Percentiles rank a stretch among this genome's conserved stretches.
Conservation (phyloP, 2,797 vertebrate genomes). For the Sebastes itinus region DNA sequence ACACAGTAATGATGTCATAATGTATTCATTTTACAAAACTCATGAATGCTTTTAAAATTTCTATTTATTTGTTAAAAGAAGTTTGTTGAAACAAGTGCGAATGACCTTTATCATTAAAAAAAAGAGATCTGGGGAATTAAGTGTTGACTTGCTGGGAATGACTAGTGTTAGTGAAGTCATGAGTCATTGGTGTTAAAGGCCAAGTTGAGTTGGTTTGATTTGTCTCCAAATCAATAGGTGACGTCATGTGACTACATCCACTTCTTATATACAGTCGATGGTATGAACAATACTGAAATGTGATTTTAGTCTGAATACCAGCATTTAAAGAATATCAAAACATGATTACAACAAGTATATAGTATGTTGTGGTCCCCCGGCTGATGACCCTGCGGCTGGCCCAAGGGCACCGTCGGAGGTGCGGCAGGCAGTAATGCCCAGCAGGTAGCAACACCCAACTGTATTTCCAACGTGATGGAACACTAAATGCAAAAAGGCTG, state of each 20-base stretch:
- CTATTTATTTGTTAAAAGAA: not conserved
- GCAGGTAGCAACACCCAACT: too few species aligned
- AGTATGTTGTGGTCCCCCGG: not conserved
- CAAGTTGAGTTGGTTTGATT: too few species aligned
- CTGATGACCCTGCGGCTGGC: too few species aligned
- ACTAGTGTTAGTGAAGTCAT: too few species aligned
- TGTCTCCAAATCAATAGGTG: not conserved
- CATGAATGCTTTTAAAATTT: not conserved
- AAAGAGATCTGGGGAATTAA: too few species aligned
- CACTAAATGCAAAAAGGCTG: not conserved
- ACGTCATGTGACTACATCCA: not conserved
- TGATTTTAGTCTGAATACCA: not conserved
- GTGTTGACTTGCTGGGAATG: not conserved
- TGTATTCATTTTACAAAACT: fast-evolving
- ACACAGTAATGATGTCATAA: not conserved
- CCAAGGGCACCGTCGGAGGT: too few species aligned
- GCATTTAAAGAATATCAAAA: not conserved
- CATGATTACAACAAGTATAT: not conserved
- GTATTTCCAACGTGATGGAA: not conserved
- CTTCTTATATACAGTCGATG: not conserved
- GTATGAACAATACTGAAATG: not conserved
- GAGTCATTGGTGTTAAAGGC: too few species aligned
- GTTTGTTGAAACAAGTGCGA: too few species aligned
- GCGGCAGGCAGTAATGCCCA: too few species aligned
- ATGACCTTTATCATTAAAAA: too few species aligned